Base-by-base conservation (phyloP, 1,140 invertebrate genomes). In the Drosophila seguyi region DNA sequence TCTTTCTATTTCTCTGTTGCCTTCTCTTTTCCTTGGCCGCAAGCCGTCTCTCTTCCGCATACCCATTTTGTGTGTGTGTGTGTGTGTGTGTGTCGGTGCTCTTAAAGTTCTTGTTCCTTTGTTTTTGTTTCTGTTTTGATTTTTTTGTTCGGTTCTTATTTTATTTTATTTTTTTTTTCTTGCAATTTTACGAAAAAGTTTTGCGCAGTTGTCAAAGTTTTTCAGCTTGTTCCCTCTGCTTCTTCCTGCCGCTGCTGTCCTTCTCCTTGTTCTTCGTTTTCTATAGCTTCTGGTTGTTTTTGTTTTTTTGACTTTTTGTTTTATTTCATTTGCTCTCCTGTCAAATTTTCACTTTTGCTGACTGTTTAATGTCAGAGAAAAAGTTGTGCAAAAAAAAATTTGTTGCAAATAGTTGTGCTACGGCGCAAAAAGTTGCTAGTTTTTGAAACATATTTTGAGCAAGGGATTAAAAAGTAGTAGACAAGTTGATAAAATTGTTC, bases 321-420 rank as follows among this genome's bases (percentile, higher is more conserved):
- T 77, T 81, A 83, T 87, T 83, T 83, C 60, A 80, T 80, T 80
- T 79, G 80, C 75, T 80, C 66, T 77, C 71, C 68, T 80, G 85
- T 84, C 80, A 88, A 88, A 88, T 84, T 87, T 88, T 88, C 80
- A 87, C 84, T 88, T 87, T 87, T 88, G 63, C 84, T 83, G 76
- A 83, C 79, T 79, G 67, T 83, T 87, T 87, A 82, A 86, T 76
- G 79, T 87, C 79, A 55, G 63, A 22, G 13, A 14, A 63, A 45
- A 25, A 31, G 10, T 8, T 53, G n/a, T 53, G 16, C 16, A 36
- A 18, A 34, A 31, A 39, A 25, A 27, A 14, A 31, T n/a, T n/a
- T n/a, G 11, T 34, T 34, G 13, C 13, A 5, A 42, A 65, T 8
- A 53, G 29, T 16, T 4, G 11, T 11, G n/a, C 5, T 14, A 4